A percentile compares a stretch with the other conserved stretches of the same genome.
Evolutionary conservation across 2,888 invertebrate species (phyloP).

Genomic region (Caenorhabditis afra): DNA sequence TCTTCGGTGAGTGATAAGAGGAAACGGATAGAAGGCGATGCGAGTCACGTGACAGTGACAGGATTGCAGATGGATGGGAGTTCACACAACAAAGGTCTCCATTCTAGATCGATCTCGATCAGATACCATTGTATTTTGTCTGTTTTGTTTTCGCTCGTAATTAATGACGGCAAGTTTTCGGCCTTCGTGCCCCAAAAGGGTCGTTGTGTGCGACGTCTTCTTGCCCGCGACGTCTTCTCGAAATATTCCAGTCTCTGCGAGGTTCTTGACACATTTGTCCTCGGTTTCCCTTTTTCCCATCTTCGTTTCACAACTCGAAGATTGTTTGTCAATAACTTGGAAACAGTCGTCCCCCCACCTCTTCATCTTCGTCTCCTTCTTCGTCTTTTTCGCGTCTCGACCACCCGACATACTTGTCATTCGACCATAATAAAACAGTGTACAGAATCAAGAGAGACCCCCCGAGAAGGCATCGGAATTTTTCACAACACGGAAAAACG

Average conservation of each 20-base stretch:
- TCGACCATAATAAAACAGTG: constrained; percentile 45
- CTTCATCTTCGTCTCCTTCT: constrained; percentile 12
- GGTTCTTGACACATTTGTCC: constrained; percentile 48
- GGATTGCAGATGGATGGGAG: neutral
- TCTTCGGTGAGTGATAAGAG: constrained; percentile 2
- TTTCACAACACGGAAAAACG: constrained; percentile 52
- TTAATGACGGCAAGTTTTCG: constrained; percentile 38
- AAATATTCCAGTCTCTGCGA: constrained; percentile 12
- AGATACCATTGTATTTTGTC: constrained; percentile 1
- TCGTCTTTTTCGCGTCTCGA: neutral
- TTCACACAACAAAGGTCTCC: no score
- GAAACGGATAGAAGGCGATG: constrained; percentile 5
- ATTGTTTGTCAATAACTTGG: constrained; percentile 53
- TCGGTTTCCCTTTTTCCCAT: constrained; percentile 23
- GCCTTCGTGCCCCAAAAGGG: constrained; percentile 2
- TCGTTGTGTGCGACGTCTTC: neutral
- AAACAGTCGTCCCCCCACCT: constrained; percentile 6
- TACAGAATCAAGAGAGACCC: constrained; percentile 34
- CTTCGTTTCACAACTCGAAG: constrained; percentile 20
- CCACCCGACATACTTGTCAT: constrained; percentile 51
- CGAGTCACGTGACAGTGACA: constrained; percentile 21
- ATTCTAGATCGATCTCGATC: constrained; percentile 28
- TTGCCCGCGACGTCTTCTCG: neutral
- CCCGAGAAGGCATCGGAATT: constrained; percentile 30
- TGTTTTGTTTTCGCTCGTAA: constrained; percentile 42